Percentiles rank a stretch among this genome's conserved stretches.
phyloP scores from a whole-genome alignment of 1,140 invertebrate species.

The Stegodyphus dumicola region DNA sequence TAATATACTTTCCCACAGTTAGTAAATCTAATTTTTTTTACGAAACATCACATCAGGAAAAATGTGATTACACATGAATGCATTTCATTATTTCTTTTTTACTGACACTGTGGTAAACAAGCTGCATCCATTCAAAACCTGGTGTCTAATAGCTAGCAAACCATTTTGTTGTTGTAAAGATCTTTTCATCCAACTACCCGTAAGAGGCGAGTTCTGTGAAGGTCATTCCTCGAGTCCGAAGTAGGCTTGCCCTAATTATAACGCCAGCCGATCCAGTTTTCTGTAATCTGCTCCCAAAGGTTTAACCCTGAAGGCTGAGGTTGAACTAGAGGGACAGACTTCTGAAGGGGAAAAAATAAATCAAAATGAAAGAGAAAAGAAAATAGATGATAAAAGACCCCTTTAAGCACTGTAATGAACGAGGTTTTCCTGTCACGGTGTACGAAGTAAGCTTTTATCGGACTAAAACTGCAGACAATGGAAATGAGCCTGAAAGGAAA shows the following conservation, averaged over 20 bases:
- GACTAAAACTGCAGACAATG: background rate
- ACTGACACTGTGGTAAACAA: too few relatives aligned
- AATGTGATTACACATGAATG: too few relatives aligned
- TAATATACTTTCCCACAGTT: too few relatives aligned
- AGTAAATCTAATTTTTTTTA: too few relatives aligned
- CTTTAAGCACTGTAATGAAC: background rate
- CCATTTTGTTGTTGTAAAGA: too few relatives aligned
- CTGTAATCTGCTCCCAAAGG: slow-evolving; percentile 5
- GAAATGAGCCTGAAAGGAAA: background rate
- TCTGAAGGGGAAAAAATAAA: background rate
- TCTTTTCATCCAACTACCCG: too few relatives aligned
- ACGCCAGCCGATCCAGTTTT: slow-evolving; percentile 37
- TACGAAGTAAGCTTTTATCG: background rate
- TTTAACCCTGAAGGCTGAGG: background rate
- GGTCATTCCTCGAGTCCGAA: slow-evolving; percentile 44
- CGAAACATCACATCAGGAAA: too few relatives aligned
- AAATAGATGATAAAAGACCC: background rate
- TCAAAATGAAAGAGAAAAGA: background rate
- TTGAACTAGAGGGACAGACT: background rate
- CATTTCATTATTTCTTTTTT: too few relatives aligned
- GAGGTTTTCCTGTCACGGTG: background rate
- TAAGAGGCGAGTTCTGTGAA: slow-evolving; percentile 16
- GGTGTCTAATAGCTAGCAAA: too few relatives aligned
- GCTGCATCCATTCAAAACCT: too few relatives aligned
- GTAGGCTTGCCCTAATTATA: slow-evolving; percentile 48